phyloP scores from a whole-genome alignment of 2,888 invertebrate genomes.

The Polyploca ridens region DNA sequence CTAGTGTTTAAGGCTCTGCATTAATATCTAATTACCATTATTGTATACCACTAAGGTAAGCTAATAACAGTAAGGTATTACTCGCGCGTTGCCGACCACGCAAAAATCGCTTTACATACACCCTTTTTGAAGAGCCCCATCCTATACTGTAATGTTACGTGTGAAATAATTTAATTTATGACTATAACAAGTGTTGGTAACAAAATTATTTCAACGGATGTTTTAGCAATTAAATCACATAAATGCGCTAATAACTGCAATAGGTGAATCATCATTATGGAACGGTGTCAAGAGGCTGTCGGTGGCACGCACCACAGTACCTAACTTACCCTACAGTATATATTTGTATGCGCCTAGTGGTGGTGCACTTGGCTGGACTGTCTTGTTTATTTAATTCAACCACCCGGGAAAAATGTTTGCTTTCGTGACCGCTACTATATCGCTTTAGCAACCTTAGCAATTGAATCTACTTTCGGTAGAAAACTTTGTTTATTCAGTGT shows the following conservation, averaged over 20 bases:
- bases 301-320: slow-evolving; percentile 43
- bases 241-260: slow-evolving; percentile 60
- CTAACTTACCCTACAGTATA: slow-evolving; percentile 11
- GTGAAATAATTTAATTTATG: background rate
- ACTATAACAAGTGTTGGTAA: too few species aligned
- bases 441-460: slow-evolving; percentile 30
- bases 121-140: background rate
- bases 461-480: slow-evolving; percentile 38
- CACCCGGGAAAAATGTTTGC: slow-evolving; percentile 44
- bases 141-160: background rate
- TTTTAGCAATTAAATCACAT: slow-evolving; percentile 45
- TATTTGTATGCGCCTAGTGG: slow-evolving; percentile 15
- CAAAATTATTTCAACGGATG: background rate
- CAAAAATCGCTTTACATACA: too few species aligned
- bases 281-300: slow-evolving; percentile 66
- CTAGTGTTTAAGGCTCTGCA: too few species aligned
- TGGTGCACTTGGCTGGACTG: slow-evolving; percentile 17
- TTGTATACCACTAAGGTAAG: too few species aligned
- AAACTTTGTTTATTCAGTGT: slow-evolving; percentile 25
- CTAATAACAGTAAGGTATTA: too few species aligned
- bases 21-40: too few species aligned
- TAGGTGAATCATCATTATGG: slow-evolving; percentile 66
- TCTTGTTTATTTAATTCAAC: slow-evolving; percentile 57
- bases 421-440: slow-evolving; percentile 28
- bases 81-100: too few species aligned